Evolutionary conservation across 1,140 invertebrate species (phyloP).

Genomic region (Drosophila aff.): DNA sequence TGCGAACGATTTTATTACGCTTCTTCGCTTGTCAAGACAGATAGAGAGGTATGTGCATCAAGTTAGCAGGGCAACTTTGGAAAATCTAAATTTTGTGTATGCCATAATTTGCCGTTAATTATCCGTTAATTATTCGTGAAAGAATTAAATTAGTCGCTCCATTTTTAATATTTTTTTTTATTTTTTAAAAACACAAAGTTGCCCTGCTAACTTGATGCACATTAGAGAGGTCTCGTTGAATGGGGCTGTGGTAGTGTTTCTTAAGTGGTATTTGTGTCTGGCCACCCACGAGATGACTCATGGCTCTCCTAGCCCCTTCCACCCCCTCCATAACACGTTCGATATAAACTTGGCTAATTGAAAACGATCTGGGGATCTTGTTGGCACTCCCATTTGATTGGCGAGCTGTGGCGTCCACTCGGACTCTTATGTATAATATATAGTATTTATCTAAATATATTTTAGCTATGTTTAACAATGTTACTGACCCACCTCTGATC

Average conservation of each 20-base stretch:
- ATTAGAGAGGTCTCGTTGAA: conserved; percentile 26
- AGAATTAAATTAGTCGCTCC: too few species aligned
- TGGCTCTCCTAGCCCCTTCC: conserved; percentile 12
- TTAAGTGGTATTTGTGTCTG: conserved; percentile 49
- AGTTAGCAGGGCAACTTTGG: too few species aligned
- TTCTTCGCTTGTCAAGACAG: conserved; percentile 20
- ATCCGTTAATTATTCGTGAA: too few species aligned
- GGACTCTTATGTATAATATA: conserved; percentile 38
- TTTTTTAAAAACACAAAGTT: too few species aligned
- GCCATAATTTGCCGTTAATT: too few species aligned
- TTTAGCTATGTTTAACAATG: conserved; percentile 53
- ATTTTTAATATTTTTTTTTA: too few species aligned
- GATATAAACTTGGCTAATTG: conserved; percentile 40
- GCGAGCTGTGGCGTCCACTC: conserved; percentile 1
- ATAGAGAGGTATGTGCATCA: too few species aligned
- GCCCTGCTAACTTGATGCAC: too few species aligned
- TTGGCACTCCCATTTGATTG: not conserved
- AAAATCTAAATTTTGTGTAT: too few species aligned
- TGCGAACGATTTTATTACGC: conserved; percentile 70
- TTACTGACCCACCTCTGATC: conserved; percentile 16
- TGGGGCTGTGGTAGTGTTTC: conserved; percentile 19
- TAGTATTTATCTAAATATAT: conserved; percentile 51
- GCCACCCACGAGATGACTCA: conserved; percentile 11
- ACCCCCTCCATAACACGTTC: conserved; percentile 23
- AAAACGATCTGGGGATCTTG: conserved; percentile 6